Conservation (phyloP, 2,888 invertebrate species). For the Lagria hirta region DNA sequence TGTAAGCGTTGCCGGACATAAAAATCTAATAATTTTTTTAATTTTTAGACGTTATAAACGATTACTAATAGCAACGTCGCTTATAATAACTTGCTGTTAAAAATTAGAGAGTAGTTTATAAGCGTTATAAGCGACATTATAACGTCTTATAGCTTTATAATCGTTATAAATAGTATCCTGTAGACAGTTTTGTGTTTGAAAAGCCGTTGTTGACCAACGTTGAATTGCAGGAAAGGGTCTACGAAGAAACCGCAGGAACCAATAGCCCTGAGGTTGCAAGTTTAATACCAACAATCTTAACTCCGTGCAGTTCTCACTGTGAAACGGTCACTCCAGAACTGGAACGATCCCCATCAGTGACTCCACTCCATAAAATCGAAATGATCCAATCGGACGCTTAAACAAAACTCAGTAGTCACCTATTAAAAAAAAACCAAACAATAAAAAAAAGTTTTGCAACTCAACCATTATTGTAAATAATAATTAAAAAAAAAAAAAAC, state of each 20-base stretch:
- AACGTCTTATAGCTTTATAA: not conserved
- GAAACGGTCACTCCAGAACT: slow-evolving; percentile 56
- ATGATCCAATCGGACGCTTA: slow-evolving; percentile 21
- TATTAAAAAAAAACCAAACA: slow-evolving; percentile 14
- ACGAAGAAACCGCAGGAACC: slow-evolving; percentile 53
- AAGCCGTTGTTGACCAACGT: slow-evolving; percentile 1
- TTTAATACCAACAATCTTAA: slow-evolving; percentile 64
- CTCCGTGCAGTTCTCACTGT: slow-evolving; percentile 59
- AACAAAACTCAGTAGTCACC: slow-evolving; percentile 21
- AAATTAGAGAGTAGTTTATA: too few species aligned
- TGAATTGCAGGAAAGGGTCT: slow-evolving; percentile 61
- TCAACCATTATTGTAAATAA: slow-evolving; percentile 20
- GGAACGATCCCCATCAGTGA: slow-evolving; percentile 57
- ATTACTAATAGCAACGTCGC: too few species aligned
- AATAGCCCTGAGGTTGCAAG: slow-evolving; percentile 72
- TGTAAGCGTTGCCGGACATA: too few species aligned
- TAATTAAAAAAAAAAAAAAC: slow-evolving; percentile 20
- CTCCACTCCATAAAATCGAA: slow-evolving; percentile 62
- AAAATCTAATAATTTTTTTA: too few species aligned
- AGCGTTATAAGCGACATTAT: too few species aligned
- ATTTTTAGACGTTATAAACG: too few species aligned
- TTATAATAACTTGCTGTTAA: too few species aligned
- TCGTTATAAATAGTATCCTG: too few species aligned
- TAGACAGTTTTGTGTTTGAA: slow-evolving; percentile 1
- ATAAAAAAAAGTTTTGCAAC: slow-evolving; percentile 9